These are phyloP conservation scores for Andrena fulva DNA, from an alignment of 2,888 invertebrate genomes.

Conservation along the genomic window DNA sequence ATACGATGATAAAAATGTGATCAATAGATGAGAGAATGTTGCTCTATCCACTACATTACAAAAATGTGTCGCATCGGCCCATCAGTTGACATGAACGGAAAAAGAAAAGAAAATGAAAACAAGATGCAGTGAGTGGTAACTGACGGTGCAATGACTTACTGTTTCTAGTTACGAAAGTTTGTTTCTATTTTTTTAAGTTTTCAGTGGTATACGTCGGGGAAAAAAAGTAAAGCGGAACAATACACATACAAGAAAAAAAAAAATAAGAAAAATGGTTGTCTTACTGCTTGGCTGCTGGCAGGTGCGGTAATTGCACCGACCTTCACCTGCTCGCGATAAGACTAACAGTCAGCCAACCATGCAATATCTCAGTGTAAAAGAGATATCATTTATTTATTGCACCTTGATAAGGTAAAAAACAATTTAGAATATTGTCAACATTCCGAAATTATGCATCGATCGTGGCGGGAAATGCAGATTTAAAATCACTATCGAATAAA, in stretches of 20 bases:
- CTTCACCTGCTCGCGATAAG: slow-evolving; percentile 56
- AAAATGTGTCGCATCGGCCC: slow-evolving; percentile 71
- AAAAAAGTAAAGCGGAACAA: slow-evolving; percentile 49
- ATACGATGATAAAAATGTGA: slow-evolving; percentile 80
- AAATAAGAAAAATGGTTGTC: slow-evolving; percentile 50
- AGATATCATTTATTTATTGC: slow-evolving; percentile 75
- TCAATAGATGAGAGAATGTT: slow-evolving; percentile 78
- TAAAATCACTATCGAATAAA: slow-evolving; percentile 43
- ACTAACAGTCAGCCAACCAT: slow-evolving; percentile 64
- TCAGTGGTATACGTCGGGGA: slow-evolving; percentile 64
- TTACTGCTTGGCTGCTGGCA: slow-evolving; percentile 58
- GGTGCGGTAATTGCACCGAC: slow-evolving; percentile 58
- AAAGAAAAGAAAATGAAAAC: slow-evolving; percentile 44
- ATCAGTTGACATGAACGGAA: slow-evolving; percentile 58
- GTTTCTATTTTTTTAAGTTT: slow-evolving; percentile 71
- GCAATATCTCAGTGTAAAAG: slow-evolving; percentile 70
- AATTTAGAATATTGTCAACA: slow-evolving; percentile 73
- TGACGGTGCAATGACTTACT: slow-evolving; percentile 72
- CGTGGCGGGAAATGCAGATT: slow-evolving; percentile 65
- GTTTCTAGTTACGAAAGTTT: slow-evolving; percentile 72
- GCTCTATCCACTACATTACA: slow-evolving; percentile 78
- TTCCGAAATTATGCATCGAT: slow-evolving; percentile 76
- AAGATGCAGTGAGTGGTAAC: slow-evolving; percentile 65
- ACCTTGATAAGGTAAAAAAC: slow-evolving; percentile 68
- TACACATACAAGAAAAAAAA: slow-evolving; percentile 13